Percentiles rank a stretch among this genome's conserved stretches.
phyloP scores from a whole-genome alignment of 1,140 invertebrate species.

The Cyclargus thomasi region DNA sequence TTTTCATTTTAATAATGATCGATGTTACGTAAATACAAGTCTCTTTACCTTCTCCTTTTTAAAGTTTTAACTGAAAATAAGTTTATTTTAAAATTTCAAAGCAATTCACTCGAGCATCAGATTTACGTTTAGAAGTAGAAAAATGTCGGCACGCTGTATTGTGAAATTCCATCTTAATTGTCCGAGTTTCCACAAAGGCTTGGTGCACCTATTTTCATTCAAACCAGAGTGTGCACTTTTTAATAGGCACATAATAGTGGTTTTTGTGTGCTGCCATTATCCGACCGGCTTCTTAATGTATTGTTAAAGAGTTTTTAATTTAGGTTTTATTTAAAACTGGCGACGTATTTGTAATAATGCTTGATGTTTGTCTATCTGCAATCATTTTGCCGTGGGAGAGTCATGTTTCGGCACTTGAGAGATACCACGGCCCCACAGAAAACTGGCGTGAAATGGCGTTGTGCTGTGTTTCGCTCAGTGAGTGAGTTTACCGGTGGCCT shows the following conservation, averaged over 20 bases:
- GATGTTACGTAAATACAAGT: too few species aligned
- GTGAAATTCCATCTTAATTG: conserved; percentile 6
- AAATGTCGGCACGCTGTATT: neutral
- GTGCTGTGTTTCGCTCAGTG: too few species aligned
- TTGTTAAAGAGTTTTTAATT: conserved; percentile 20
- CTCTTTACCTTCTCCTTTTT: neutral
- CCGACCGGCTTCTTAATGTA: conserved; percentile 23
- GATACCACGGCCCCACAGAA: too few species aligned
- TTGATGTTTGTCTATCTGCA: neutral
- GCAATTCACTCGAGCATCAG: neutral
- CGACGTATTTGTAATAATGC: conserved; percentile 4
- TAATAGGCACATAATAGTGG: conserved; percentile 28
- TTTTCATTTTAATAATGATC: too few species aligned
- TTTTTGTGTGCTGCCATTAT: conserved; percentile 27
- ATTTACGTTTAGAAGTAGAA: neutral
- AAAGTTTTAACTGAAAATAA: neutral
- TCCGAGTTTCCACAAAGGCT: conserved; percentile 6
- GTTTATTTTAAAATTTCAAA: neutral
- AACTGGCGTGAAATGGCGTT: too few species aligned
- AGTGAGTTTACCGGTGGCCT: too few species aligned
- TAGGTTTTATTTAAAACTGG: conserved; percentile 22
- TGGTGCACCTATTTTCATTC: conserved; percentile 11
- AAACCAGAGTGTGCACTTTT: conserved; percentile 13
- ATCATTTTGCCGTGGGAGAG: too few species aligned
- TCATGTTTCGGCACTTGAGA: too few species aligned